Percentiles rank a stretch among this genome's conserved stretches.
phyloP scores from a whole-genome alignment of 2,113 vertebrate species.

The Mesoclemmys tuberculata region DNA sequence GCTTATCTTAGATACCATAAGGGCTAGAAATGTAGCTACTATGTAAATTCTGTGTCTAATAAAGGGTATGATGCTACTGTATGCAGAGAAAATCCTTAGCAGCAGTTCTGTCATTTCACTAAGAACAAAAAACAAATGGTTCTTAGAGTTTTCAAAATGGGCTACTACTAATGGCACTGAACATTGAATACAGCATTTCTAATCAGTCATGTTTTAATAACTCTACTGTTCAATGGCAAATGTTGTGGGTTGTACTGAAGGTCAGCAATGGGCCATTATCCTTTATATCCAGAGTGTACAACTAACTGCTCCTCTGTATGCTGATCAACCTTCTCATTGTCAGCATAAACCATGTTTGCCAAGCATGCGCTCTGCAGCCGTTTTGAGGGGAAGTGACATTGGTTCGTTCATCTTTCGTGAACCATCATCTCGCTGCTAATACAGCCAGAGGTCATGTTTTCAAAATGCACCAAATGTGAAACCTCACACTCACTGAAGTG shows the following conservation, averaged over 20 bases:
- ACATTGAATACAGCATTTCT: neutral
- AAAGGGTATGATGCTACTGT: neutral
- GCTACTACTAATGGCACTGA: neutral
- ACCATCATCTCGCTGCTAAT: neutral
- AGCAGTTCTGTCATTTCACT: neutral
- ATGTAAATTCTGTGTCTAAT: neutral
- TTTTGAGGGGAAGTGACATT: neutral
- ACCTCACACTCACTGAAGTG: neutral
- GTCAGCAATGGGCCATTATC: neutral
- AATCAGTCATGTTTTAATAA: accelerated
- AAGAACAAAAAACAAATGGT: neutral
- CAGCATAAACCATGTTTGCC: neutral
- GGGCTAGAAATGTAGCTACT: neutral
- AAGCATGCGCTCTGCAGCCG: neutral
- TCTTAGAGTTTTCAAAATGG: neutral
- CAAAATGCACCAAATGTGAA: neutral
- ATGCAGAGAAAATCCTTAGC: neutral
- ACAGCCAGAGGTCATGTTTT: accelerated
- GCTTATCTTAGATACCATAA: neutral
- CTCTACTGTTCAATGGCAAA: accelerated
- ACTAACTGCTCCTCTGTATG: neutral
- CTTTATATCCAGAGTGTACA: neutral
- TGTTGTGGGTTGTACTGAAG: neutral
- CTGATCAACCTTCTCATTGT: neutral
- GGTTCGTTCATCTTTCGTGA: neutral